Evolutionary conservation across 2,113 vertebrate genomes (phyloP), one percentile per base, ranked within the genome.

Genomic region (Pampusana beccarii): DNA sequence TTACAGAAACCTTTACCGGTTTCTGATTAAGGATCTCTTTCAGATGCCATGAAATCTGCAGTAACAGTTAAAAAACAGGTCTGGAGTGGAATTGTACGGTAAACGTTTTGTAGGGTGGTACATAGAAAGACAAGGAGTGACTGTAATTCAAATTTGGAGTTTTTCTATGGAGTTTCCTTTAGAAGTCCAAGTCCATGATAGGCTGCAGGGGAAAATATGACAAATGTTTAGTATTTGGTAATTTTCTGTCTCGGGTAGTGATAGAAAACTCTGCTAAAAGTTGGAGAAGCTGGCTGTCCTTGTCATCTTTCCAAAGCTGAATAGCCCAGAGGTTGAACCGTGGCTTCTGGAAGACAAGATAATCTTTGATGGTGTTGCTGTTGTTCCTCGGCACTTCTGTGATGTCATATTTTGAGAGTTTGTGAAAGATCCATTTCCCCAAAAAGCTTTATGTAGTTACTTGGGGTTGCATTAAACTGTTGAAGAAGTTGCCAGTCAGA

Each of bases 401-500:
- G 57, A 9, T 90, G 64, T 64, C 0, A 0, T 56, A 51, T 42
- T 48, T 80, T 0, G 0, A 51, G 31, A 50, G 54, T 38, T 80
- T 94, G 25, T 90, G 66, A 58, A 93, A 93, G 64, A 88, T 56
- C 26, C 7, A 13, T 85, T 61, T 91, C 61, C 46, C 54, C 53
- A 51, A 10, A 80, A 72, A 44, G 8, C 48, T 78, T 74, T 57
- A 31, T 6, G 0, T 16, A 31, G 29, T 80, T 83, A 14, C 48
- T 64, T 60, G 53, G 16, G 18, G 6, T 64, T 91, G 18, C 10
- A 2, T 58, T 50, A 42, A 92, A 40, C 51, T 38, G 10, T 66
- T 88, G 56, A 71, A 66, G 25, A 93, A 73, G 29, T 54, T 23
- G 5, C 36, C 77, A 19, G 34, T 23, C 42, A 78, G 80, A 83